Conservation (phyloP, 2,888 invertebrate species). For the Zygothrica quintamaculata region DNA sequence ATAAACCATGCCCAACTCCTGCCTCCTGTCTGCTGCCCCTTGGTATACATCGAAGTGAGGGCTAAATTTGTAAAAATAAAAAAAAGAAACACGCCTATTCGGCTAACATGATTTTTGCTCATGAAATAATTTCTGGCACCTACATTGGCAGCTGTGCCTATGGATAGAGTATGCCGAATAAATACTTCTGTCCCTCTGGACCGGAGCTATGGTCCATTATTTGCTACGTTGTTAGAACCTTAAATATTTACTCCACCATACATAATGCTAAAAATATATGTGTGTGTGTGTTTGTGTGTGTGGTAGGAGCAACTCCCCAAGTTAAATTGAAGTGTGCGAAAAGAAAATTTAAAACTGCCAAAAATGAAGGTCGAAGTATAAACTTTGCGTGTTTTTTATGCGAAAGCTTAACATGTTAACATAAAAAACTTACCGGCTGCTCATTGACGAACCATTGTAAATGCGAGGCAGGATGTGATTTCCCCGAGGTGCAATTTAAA, state of each 20-base stretch:
- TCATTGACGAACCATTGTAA: conserved; percentile 92
- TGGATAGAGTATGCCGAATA: no score
- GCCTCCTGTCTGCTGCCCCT: no score
- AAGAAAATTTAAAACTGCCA: conserved; percentile 20
- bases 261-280: conserved; percentile 72
- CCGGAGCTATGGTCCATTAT: conserved; percentile 39
- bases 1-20: conserved; percentile 65
- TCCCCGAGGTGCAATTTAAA: conserved; percentile 91
- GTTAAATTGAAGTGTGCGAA: conserved; percentile 1
- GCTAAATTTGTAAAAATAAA: conserved; percentile 36
- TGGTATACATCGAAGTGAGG: conserved; percentile 7
- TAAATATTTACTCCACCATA: conserved; percentile 76
- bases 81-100: conserved; percentile 47
- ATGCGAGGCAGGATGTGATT: conserved; percentile 90
- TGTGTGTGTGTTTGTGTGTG: no score
- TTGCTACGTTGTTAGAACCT: conserved; percentile 66
- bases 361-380: conserved; percentile 6
- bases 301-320: conserved; percentile 29
- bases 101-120: conserved; percentile 77
- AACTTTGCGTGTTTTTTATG: conserved; percentile 10
- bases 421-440: conserved; percentile 87
- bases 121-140: conserved; percentile 72
- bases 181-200: conserved; percentile 1
- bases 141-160: conserved; percentile 53
- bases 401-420: conserved; percentile 17